phyloP scores from a whole-genome alignment of 1,140 invertebrate species.

The Drosophila takahashii region DNA sequence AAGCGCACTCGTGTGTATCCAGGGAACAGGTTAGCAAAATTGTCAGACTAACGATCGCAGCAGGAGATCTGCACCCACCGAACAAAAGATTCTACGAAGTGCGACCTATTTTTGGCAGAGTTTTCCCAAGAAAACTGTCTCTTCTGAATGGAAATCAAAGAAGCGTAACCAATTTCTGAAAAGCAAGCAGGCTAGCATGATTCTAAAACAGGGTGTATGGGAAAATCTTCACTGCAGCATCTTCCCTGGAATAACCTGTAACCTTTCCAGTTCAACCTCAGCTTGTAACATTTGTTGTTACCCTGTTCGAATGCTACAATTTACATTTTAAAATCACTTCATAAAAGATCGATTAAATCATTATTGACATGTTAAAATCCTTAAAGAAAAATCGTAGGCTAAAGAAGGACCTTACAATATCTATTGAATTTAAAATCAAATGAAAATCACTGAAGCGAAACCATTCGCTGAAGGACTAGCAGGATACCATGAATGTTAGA shows the following conservation, averaged over 20 bases:
- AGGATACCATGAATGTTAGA: too few species aligned
- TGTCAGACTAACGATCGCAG: conserved; percentile 4
- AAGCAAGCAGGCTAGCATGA: conserved; percentile 34
- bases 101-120: neutral
- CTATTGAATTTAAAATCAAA: too few species aligned
- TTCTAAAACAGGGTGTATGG: neutral
- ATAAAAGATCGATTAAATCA: neutral
- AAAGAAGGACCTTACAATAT: too few species aligned
- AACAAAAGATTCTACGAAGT: neutral
- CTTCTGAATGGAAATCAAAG: conserved; percentile 36
- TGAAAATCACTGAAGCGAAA: too few species aligned
- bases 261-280: neutral
- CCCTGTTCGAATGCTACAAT: conserved; percentile 38
- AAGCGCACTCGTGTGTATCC: conserved; percentile 43
- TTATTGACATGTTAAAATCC: neutral
- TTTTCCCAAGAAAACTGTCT: conserved; percentile 2
- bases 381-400: too few species aligned
- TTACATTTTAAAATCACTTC: neutral
- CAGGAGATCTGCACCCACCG: conserved; percentile 9
- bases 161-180: conserved; percentile 43
- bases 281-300: neutral
- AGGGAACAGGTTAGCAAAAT: conserved; percentile 37
- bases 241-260: neutral
- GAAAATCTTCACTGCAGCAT: conserved; percentile 3
- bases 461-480: too few species aligned